These are phyloP conservation scores for Rhimphoctona megacephalus DNA, from an alignment of 2,888 invertebrate species.

Conservation along the genomic window DNA sequence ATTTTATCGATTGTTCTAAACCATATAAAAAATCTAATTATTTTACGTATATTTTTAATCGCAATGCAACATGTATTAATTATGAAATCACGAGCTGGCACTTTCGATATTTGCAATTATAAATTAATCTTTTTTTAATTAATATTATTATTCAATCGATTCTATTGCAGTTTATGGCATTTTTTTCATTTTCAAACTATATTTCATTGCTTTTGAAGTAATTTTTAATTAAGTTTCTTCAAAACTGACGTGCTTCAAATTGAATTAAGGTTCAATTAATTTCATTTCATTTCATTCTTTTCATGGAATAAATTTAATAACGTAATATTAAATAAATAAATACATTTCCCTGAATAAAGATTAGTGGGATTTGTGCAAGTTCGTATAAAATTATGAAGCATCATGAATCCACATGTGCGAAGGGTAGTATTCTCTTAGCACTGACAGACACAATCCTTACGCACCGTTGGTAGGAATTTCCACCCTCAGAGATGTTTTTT, in stretches of 20 bases:
- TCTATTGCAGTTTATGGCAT: no score
- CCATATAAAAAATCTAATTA: not conserved
- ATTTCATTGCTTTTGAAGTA: not conserved
- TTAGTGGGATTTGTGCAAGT: not conserved
- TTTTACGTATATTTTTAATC: no score
- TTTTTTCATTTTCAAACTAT: not conserved
- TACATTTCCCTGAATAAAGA: not conserved
- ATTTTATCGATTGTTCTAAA: not conserved
- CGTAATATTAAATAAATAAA: not conserved
- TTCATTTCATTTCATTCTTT: not conserved
- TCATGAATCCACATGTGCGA: constrained; percentile 6
- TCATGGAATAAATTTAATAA: not conserved
- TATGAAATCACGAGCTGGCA: no score
- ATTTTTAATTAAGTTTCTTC: not conserved
- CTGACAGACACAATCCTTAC: constrained; percentile 11
- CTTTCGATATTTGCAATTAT: no score
- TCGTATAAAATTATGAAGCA: constrained; percentile 12
- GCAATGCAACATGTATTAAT: no score
- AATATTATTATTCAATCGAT: no score
- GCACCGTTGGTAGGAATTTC: constrained; percentile 37
- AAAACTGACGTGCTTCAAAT: not conserved
- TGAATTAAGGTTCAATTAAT: not conserved
- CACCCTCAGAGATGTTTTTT: constrained; percentile 41
- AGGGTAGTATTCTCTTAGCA: constrained; percentile 1
- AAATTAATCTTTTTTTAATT: no score